Evolutionary conservation across 2,113 vertebrate genomes (phyloP).

Genomic region (Emberiza fucata): DNA sequence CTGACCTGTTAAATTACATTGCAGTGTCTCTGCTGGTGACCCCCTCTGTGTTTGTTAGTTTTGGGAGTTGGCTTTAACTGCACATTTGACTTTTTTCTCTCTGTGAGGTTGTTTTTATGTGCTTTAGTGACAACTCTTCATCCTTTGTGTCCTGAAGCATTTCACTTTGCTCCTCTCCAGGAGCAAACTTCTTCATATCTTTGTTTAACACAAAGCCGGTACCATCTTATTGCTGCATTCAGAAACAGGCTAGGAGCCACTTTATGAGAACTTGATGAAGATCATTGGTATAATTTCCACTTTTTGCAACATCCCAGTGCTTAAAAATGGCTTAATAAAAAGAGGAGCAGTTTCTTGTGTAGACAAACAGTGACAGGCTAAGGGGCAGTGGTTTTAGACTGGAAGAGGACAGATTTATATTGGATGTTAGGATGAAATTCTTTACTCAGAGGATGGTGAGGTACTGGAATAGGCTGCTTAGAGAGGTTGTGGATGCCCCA

Average conservation of each 20-base stretch:
- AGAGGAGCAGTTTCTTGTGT: not conserved
- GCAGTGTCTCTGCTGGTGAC: not conserved
- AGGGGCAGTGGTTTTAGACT: not conserved
- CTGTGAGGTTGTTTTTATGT: not conserved
- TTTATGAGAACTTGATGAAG: not conserved
- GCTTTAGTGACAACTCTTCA: not conserved
- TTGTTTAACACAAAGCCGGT: not conserved
- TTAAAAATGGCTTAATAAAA: not conserved
- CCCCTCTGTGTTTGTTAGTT: rapidly evolving
- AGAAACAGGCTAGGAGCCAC: not conserved
- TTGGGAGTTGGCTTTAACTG: not conserved
- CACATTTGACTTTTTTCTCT: not conserved
- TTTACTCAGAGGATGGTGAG: not conserved
- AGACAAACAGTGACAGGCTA: not conserved
- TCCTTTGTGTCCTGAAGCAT: not conserved
- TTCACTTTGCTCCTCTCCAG: not conserved
- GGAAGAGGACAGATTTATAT: not conserved
- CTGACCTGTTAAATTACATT: not conserved
- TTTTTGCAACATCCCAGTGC: not conserved
- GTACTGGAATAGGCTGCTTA: not conserved
- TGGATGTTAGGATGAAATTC: not conserved
- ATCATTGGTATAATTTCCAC: not conserved
- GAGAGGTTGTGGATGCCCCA: not conserved
- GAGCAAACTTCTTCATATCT: not conserved
- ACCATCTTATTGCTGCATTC: not conserved